Base-by-base conservation (phyloP, 2,797 vertebrate species). In the Vespertilio murinus region DNA sequence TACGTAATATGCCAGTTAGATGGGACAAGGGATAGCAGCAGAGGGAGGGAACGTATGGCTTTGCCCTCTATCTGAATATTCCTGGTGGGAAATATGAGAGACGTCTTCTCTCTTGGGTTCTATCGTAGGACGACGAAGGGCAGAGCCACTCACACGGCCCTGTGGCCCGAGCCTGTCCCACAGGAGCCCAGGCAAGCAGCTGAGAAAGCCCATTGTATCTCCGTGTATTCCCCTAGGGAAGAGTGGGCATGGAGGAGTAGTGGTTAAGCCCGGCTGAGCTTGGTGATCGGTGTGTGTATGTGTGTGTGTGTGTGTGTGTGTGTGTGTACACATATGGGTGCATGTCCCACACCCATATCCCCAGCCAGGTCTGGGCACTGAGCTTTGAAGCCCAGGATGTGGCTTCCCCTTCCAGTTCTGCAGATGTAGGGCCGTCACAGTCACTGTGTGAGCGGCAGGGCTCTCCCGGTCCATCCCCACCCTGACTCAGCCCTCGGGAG, bases 151-250 rank as follows among this genome's bases (percentile, higher is more conserved):
- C 81, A 47, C 45, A 17, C 28, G 28, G 88, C 35, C 91, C 85
- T 5, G 1, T 73, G 80, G 70, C 74, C 92, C 73, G 49, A 95
- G 52, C 52, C 61, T 79, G 45, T 87, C 77, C 70, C 47, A 30
- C 6, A 65, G 40, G 52, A 91, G 22, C 54, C 69, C 65, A 81
- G 67, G 81, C 94, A 88, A 90, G 91, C 40, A 56, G 30, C 71
- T 91, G 89, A 93, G 82, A 91, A 78, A 59, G 81, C 78, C 91
- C 67, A 84, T 95, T 94, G 88, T 87, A 38, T 93, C 75, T 88
- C 70, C 71, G 16, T 61, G 25, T 59, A 47, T 89, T 77, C 83
- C 95, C 87, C 77, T 42, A 33, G 61, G 94, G 81, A 74, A 88
- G 78, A 80, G 87, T 88, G 54, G 88, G 92, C 71, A 77, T 73